Evolutionary conservation across 2,888 invertebrate genomes (phyloP).

Genomic region (Trachelus tabidus): DNA sequence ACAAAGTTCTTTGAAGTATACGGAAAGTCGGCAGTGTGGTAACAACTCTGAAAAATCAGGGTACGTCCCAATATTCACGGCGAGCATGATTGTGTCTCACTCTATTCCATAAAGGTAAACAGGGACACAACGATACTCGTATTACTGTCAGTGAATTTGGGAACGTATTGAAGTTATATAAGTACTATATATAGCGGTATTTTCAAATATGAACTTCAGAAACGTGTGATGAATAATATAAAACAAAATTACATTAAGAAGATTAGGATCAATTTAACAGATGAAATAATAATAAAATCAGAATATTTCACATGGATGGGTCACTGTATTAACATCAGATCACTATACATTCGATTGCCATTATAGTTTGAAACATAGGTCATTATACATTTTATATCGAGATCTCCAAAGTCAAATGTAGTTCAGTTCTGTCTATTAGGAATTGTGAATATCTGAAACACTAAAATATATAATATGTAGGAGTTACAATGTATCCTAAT

Average conservation of each 20-base stretch:
- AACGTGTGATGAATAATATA: neutral
- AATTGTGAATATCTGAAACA: neutral
- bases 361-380: neutral
- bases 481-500: neutral
- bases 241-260: neutral
- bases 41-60: neutral
- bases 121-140: neutral
- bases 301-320: neutral
- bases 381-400: neutral
- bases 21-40: neutral
- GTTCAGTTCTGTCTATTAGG: neutral
- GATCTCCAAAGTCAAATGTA: neutral
- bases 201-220: neutral
- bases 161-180: neutral
- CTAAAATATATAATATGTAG: neutral
- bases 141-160: neutral
- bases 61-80: neutral
- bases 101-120: neutral
- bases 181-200: neutral
- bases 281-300: neutral
- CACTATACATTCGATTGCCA: neutral
- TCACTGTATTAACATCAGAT: neutral
- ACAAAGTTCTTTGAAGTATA: neutral
- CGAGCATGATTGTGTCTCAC: neutral
- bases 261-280: neutral